These are phyloP conservation scores for Drosophila nigromelanica DNA, from an alignment of 1,140 invertebrate species.

Conservation along the genomic window DNA sequence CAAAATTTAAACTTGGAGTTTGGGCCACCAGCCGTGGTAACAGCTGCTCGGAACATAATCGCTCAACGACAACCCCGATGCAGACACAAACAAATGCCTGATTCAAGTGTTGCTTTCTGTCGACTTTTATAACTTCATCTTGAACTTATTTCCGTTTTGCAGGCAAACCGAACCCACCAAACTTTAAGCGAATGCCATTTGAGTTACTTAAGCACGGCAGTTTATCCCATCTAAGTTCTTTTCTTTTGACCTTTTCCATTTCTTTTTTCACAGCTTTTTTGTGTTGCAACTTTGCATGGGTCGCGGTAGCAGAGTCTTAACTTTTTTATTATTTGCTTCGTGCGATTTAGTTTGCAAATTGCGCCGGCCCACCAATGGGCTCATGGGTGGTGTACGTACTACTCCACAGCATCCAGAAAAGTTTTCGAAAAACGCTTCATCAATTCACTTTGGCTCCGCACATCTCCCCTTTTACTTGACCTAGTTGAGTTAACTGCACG, in stretches of 20 bases:
- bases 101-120: constrained; percentile 31
- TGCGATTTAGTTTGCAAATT: constrained; percentile 57
- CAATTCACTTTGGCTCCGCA: constrained; percentile 71
- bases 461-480: constrained; percentile 34
- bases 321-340: constrained; percentile 56
- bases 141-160: constrained; percentile 29
- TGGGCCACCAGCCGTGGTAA: constrained; percentile 23
- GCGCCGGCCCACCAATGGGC: constrained; percentile 22
- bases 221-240: constrained; percentile 74
- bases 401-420: constrained; percentile 45
- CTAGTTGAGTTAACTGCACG: constrained; percentile 50
- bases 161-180: constrained; percentile 28
- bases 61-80: constrained; percentile 45
- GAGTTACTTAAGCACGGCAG: constrained; percentile 67
- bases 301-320: constrained; percentile 43
- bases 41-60: constrained; percentile 56
- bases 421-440: constrained; percentile 69
- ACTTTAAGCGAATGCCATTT: constrained; percentile 71
- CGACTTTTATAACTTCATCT: constrained; percentile 50
- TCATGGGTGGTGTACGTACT: background rate
- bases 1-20: constrained; percentile 22
- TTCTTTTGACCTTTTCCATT: constrained; percentile 69
- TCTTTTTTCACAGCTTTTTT: constrained; percentile 29
- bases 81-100: constrained; percentile 51
- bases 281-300: constrained; percentile 56